Base-by-base conservation (phyloP, 2,113 vertebrate genomes). In the Sigmodon hispidus region DNA sequence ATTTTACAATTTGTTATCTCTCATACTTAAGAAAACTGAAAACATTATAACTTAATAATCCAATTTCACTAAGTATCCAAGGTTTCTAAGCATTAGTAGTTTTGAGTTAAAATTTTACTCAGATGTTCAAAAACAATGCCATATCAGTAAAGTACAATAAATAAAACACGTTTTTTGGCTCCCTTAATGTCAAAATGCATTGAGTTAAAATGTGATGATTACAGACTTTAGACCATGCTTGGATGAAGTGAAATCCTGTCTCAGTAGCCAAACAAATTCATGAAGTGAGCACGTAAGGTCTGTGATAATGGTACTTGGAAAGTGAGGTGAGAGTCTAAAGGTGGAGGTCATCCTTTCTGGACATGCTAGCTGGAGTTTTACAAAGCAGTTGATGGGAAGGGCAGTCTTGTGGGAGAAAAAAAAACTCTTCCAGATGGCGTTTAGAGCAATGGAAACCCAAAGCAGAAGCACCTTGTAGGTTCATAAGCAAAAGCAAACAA, bases 91-190 rank as follows among this genome's bases (percentile, higher is more conserved):
- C 65, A 87, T 40, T 87, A 76, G 70, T 50, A 61, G 24, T 91
- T 94, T 7, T 70, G 63, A 96, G 55, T 76, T 94, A 67, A 73
- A 69, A 84, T 87, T 80, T 92, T 29, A 73, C 55, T 70, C 48
- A 77, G 9, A 72, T 81, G 81, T 84, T 87, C 50, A 93, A 72
- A 85, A 79, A 31, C 29, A 29, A 8, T 57, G 69, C 34, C 77
- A 3, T 91, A 93, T 29, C 52, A 80, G 21, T 19, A 36, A 45
- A 93, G 72, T 48, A 75, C 61, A 95, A 40, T 43, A 36, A 86
- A 84, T 13, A 52, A 92, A 29, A 2, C 15, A 29, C 67, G 26
- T 75, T 90, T 91, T 91, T 65, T 63, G 69, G 57, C 48, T 65
- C 21, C 43, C 34, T 61, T 85, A n/a, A 34, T 75, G 61, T 84